phyloP scores from a whole-genome alignment of 2,797 vertebrate species.

The Lacerta bilineata region DNA sequence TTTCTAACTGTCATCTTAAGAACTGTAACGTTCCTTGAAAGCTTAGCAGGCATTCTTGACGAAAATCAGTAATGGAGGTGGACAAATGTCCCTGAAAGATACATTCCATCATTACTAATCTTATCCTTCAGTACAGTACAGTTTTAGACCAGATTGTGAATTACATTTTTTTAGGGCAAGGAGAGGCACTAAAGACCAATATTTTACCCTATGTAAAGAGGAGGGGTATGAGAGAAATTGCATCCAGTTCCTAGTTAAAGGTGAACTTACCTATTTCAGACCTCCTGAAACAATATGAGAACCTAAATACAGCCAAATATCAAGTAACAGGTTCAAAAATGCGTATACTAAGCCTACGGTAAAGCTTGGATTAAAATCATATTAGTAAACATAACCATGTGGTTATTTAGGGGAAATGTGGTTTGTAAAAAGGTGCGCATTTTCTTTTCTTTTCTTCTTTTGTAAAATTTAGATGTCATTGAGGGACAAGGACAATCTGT shows the following conservation, averaged over 20 bases:
- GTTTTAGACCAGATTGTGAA: background rate
- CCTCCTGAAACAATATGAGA: too few relatives aligned
- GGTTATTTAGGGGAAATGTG: too few relatives aligned
- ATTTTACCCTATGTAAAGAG: background rate
- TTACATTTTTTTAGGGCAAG: background rate
- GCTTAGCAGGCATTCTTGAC: background rate
- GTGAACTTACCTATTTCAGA: too few relatives aligned
- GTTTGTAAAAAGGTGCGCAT: too few relatives aligned
- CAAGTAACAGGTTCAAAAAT: too few relatives aligned
- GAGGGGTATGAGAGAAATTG: background rate
- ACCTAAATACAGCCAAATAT: too few relatives aligned
- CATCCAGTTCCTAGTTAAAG: background rate
- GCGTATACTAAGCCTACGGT: too few relatives aligned
- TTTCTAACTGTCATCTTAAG: background rate
- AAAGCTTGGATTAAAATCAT: too few relatives aligned
- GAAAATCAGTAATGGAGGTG: background rate
- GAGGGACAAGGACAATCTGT: conserved; percentile 2
- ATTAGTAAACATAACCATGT: too few relatives aligned
- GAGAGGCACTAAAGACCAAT: background rate
- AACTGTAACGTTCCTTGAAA: background rate
- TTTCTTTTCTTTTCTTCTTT: too few relatives aligned
- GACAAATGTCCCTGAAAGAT: background rate
- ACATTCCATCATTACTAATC: background rate
- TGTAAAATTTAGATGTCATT: background rate
- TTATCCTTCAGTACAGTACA: background rate